Evolutionary conservation across 2,888 invertebrate genomes (phyloP), one percentile per base, ranked within the genome.

Genomic region (Synanthedon myopaeformis): DNA sequence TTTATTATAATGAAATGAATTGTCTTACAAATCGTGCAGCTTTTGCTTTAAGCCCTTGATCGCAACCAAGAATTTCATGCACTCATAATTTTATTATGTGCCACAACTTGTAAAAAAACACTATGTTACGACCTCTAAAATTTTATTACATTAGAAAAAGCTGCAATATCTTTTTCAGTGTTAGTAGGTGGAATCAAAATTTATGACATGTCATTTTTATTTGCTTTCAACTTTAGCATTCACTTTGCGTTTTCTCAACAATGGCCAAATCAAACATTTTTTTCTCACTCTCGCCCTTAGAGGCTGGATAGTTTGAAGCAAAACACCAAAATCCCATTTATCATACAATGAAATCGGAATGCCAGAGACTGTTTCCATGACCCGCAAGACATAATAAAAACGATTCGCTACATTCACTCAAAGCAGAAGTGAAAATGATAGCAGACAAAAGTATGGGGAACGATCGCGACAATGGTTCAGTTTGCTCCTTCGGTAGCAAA

Each of bases 341-440:
- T 86, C 86, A 86, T 77, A 72, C 61, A 61, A 64, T 69, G 66
- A 70, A 76, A 71, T 74, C 68, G 67, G 35, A 73, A 70, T 71
- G 68, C 69, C 69, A 68, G 70, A 64, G 64, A 63, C 54, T 59
- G 63, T 66, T 67, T 66, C 70, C 68, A 67, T 71, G 74, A 74
- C 72, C 75, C 71, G 70, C 70, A 70, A 74, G 71, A 73, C 69
- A 79, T 74, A 83, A 82, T 81, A 78, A 79, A 81, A 80, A 63
- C 72, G 73, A 79, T 80, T 75, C 67, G 77, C 77, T 66, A 76
- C 75, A 74, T 70, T 71, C 72, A 61, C 58, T 63, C 35, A 65
- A 72, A 61, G 65, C 67, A 70, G 70, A 83, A 82, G 82, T 81
- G 87, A 83, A 81, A 84, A 85, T 86, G 81, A 85, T 79, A 80